Percentiles rank a stretch among this genome's conserved stretches.
Conservation (phyloP, 53 echinoderm and acorn worm species). For the Henricia sp. region DNA sequence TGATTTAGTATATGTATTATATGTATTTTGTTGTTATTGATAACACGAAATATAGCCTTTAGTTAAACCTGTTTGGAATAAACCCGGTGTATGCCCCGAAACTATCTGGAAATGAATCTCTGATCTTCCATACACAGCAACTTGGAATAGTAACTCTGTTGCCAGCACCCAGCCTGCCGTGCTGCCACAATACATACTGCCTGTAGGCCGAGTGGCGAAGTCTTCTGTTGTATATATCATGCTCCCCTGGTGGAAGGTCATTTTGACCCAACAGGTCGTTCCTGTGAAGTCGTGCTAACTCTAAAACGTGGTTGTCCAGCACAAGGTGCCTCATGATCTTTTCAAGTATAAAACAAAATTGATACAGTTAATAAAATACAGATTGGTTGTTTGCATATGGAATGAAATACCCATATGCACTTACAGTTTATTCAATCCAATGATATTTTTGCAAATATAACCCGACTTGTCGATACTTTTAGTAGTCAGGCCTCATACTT, state of each 20-base stretch:
- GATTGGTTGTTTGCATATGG: too few species aligned
- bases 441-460: too few species aligned
- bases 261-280: neutral
- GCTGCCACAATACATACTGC: slow-evolving; percentile 35
- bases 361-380: neutral
- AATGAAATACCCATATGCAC: too few species aligned
- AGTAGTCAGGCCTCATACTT: too few species aligned
- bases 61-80: slow-evolving; percentile 16
- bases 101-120: slow-evolving; percentile 10
- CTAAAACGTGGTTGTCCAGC: neutral
- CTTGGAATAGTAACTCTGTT: slow-evolving; percentile 17
- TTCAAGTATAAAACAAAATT: neutral
- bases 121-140: slow-evolving; percentile 38
- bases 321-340: neutral
- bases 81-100: slow-evolving; percentile 22
- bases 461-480: neutral
- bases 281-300: neutral
- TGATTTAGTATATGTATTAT: too few species aligned
- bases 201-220: slow-evolving; percentile 21
- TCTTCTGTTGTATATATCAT: slow-evolving; percentile 9
- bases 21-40: too few species aligned
- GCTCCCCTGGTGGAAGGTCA: neutral
- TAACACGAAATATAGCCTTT: neutral
- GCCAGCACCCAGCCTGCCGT: slow-evolving; percentile 31
- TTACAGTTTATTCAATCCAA: too few species aligned